Percentiles rank a stretch among this genome's conserved stretches.
These are phyloP conservation scores for Syngnathus rostellatus DNA, from an alignment of 2,797 vertebrate species.

Conservation along the genomic window DNA sequence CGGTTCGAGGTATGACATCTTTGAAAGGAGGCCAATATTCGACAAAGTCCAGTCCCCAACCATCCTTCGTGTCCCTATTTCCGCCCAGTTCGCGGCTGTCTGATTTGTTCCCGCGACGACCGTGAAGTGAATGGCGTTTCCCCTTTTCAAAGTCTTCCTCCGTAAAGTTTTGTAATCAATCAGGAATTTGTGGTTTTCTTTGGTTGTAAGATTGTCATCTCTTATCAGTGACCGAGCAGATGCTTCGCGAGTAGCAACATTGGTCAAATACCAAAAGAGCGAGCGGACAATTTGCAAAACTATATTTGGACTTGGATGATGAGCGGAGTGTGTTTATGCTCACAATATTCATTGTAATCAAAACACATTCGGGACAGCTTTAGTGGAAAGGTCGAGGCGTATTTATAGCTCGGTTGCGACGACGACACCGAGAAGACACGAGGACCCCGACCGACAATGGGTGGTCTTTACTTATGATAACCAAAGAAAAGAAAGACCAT, in stretches of 20 bases:
- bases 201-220: not conserved
- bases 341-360: not conserved
- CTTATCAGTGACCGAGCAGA: not conserved
- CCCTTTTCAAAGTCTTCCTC: no score
- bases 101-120: no score
- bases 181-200: not conserved
- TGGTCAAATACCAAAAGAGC: not conserved
- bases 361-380: not conserved
- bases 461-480: slow-evolving; percentile 55
- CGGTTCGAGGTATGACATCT: no score
- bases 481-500: slow-evolving; percentile 60
- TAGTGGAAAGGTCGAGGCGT: slow-evolving; percentile 40
- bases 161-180: not conserved
- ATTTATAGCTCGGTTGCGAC: slow-evolving; percentile 60
- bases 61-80: no score
- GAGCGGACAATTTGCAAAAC: not conserved
- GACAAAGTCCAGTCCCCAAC: no score
- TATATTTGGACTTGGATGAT: slow-evolving; percentile 2
- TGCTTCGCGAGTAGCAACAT: not conserved
- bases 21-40: no score
- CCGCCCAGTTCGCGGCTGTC: no score
- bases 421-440: slow-evolving; percentile 55
- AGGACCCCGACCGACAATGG: slow-evolving; percentile 33
- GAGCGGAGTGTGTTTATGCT: not conserved
- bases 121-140: no score